Evolutionary conservation across 1,140 invertebrate genomes (phyloP).

Genomic region (Macrocentrus cingulum): DNA sequence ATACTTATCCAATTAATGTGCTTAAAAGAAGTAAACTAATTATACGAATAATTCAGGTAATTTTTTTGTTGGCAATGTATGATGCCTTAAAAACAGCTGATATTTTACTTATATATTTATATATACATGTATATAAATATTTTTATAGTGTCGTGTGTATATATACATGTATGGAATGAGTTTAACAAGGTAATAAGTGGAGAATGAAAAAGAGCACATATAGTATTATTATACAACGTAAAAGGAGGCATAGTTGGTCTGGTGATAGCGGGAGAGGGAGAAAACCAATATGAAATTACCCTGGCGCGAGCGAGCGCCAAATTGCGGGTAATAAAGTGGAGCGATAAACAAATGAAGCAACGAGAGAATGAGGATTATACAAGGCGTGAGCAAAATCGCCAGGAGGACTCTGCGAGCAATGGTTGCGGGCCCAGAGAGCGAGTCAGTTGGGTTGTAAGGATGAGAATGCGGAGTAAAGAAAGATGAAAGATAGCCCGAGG

Average conservation of each 20-base stretch:
- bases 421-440: neutral
- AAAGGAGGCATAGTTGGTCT: conserved; percentile 5
- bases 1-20: no score
- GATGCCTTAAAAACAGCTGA: neutral
- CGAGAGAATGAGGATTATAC: conserved; percentile 23
- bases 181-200: conserved; percentile 1
- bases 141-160: neutral
- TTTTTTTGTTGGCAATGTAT: neutral
- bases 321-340: conserved; percentile 49
- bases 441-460: conserved; percentile 2
- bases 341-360: conserved; percentile 52
- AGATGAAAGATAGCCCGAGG: conserved; percentile 14
- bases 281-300: conserved; percentile 52
- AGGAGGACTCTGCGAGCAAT: conserved; percentile 24
- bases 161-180: neutral
- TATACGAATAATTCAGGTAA: neutral
- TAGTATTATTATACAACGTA: conserved; percentile 18
- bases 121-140: conserved; percentile 5
- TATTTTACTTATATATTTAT: neutral
- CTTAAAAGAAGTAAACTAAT: no score
- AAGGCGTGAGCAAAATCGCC: conserved; percentile 15
- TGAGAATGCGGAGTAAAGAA: conserved; percentile 21
- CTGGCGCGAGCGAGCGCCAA: conserved; percentile 44
- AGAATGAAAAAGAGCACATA: neutral
- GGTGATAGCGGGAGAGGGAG: conserved; percentile 32